Evolutionary conservation across 2,113 vertebrate species (phyloP).

Genomic region (Apus apus): DNA sequence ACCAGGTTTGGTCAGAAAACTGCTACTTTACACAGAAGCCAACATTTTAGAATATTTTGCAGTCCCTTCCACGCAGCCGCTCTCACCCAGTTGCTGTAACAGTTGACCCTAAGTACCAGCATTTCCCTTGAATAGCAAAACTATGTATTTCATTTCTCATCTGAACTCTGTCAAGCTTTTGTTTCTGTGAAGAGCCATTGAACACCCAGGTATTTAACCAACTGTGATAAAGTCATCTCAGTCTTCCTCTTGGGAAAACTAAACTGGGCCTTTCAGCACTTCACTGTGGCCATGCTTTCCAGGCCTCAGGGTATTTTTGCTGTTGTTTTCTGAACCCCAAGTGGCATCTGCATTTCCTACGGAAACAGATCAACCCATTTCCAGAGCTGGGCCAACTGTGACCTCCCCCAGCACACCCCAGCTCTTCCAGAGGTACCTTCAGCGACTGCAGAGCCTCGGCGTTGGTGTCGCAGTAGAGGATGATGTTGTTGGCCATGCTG

Average conservation of each 20-base stretch:
- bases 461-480: constrained; percentile 96
- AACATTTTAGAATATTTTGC: neutral
- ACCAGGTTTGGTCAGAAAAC: neutral
- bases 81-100: neutral
- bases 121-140: neutral
- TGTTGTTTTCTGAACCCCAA: neutral
- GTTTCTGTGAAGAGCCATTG: neutral
- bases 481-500: constrained; percentile 99
- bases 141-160: neutral
- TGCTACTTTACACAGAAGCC: neutral
- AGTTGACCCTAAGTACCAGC: neutral
- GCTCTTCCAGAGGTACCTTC: constrained; percentile 80
- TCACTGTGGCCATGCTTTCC: neutral
- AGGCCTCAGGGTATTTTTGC: neutral
- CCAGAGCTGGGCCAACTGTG: neutral
- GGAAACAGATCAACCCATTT: neutral
- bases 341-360: neutral
- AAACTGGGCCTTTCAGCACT: neutral
- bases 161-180: neutral
- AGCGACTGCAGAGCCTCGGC: constrained; percentile 91
- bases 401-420: neutral
- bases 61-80: neutral
- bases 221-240: neutral
- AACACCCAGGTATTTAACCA: neutral
- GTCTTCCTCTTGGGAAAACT: neutral